Evolutionary conservation across 2,888 invertebrate species (phyloP), one percentile per base, ranked within the genome.

Genomic region (Helobdella robusta): DNA sequence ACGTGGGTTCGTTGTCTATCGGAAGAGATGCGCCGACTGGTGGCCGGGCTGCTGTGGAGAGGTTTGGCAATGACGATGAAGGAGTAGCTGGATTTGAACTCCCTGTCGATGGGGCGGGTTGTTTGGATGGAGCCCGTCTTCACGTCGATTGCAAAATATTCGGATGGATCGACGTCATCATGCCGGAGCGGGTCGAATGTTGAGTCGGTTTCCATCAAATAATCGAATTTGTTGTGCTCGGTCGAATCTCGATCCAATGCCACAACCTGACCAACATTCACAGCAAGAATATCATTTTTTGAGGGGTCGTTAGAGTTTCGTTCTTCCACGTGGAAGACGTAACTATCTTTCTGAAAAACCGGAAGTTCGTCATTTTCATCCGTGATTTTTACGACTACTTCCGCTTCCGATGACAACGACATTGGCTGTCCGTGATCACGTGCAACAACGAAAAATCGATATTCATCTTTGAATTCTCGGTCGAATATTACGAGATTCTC

Each of bases 401-500:
- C 50, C 15, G 60, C 60, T 18, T 64, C 64, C 11, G 64, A 23
- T 11, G 64, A 54, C 8, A 65, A 61, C n/a, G 52, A 32, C 8
- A 59, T 48, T 6, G 66, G 65, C 20, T 63, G 56, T 15, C 70
- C 70, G 5, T 63, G 23, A 62, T 71, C 71, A 11, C 44, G 67
- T 20, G 71, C 71, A 3, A 62, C 56, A 2, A 71, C 67, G 30
- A 46, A 28, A 63, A 68, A 63, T 36, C 61, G 35, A n/a, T 68
- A 35, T 23, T 40, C 32, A 3, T 64, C 64, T 35, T 50, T 64
- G 11, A 58, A 48, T 56, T 71, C 71, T 32, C 67, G 56, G 56
- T 71, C 71, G 40, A 71, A 64, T 11, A 58, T 58, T 6, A 52
- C 40, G 20, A 20, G 40, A 34, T 52, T 63, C 11, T 34, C 40